Base-by-base conservation (phyloP, 2,113 vertebrate species). In the Theristicus caerulescens region DNA sequence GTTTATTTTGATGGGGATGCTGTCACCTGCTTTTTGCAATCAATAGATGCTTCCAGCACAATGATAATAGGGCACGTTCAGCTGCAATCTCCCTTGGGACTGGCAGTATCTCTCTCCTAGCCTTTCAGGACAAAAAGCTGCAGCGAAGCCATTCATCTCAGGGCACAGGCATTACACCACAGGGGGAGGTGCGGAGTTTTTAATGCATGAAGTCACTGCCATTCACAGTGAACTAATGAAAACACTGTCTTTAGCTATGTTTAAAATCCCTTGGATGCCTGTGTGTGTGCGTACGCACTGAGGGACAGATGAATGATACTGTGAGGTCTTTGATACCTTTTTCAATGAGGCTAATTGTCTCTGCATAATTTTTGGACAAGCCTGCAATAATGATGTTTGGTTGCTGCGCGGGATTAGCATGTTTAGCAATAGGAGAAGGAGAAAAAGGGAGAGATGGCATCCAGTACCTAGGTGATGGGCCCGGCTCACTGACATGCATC, bases 121-220 rank as follows among this genome's bases (percentile, higher is more conserved):
- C 78, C 84, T 85, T 96, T 91, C 74, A 74, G 94, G 86, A 94
- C 87, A 97, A 95, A 96, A 95, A 94, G 64, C 94, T 93, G 78
- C 62, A 95, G 89, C 22, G 15, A 95, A 96, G 67, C 93, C 93
- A 96, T 96, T 97, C 93, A 97, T 93, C 74, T 82, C 78, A 62
- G 89, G 65, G 71, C 74, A 55, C 38, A 59, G 87, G 89, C 94
- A 85, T 94, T 86, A 85, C 96, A 93, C 81, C 94, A 58, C 88
- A 89, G 95, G 96, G 94, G 94, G 93, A 97, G 93, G 91, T 93
- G 94, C 77, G 0, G 88, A 89, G 97, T 85, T 97, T 92, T 94
- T 96, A 96, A 87, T 96, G 95, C 94, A 96, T 97, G 96, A 97
- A 96, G 96, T 97, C 96, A 97, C 96, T 91, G 88, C 91, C 91